These are phyloP conservation scores for Rachycentron canadum DNA, from an alignment of 2,797 vertebrate genomes.

Conservation along the genomic window DNA sequence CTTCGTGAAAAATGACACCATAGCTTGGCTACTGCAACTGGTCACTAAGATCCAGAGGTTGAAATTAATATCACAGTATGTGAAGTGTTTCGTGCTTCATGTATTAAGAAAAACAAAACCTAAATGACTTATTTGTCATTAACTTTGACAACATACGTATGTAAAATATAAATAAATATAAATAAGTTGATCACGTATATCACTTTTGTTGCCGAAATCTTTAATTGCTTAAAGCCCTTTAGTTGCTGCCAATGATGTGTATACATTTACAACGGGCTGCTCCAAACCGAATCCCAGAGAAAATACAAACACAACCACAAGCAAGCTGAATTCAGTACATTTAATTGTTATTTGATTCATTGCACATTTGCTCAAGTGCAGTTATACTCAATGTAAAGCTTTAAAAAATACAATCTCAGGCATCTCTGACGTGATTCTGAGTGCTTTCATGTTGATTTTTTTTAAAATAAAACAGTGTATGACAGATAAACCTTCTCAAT, in stretches of 20 bases:
- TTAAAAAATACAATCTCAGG: constrained; percentile 88
- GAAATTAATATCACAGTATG: too few species aligned
- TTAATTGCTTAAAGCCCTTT: background rate
- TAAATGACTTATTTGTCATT: too few species aligned
- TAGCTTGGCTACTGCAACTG: too few species aligned
- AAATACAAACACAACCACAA: constrained; percentile 42
- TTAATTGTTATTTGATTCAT: constrained; percentile 83
- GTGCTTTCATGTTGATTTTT: constrained; percentile 58
- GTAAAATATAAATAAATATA: background rate
- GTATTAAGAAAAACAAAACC: too few species aligned
- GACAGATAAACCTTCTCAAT: constrained; percentile 70
- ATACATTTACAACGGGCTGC: background rate
- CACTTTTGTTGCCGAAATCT: too few species aligned
- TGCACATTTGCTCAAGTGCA: constrained; percentile 79
- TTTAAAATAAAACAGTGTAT: constrained; percentile 76
- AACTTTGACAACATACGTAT: background rate
- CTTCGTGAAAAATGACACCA: too few species aligned
- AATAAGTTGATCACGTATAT: too few species aligned
- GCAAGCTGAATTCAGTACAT: constrained; percentile 78
- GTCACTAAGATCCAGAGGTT: too few species aligned
- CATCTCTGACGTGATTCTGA: constrained; percentile 80
- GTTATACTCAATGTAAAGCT: constrained; percentile 84
- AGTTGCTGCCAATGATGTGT: background rate
- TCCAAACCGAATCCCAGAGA: background rate
- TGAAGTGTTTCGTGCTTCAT: too few species aligned